A percentile compares a stretch with the other conserved stretches of the same genome.
Conservation (phyloP, 2,113 vertebrate genomes). For the Martes martes region DNA sequence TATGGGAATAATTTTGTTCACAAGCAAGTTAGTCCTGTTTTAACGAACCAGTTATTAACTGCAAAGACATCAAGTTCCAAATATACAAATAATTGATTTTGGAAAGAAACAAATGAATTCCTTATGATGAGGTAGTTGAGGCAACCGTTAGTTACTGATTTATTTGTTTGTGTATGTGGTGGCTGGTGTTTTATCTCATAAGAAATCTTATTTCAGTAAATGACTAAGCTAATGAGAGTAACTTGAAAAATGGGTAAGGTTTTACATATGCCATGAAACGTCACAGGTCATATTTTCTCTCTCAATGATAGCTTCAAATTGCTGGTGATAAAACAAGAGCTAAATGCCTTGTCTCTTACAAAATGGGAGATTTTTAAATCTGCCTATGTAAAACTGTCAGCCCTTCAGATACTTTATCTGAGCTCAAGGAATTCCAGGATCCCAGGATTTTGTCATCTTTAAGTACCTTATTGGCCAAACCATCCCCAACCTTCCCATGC, state of each 20-base stretch:
- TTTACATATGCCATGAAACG: neutral
- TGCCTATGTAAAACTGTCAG: neutral
- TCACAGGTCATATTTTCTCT: conserved; percentile 21
- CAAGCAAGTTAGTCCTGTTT: neutral
- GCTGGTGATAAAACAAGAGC: conserved; percentile 20
- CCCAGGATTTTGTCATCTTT: neutral
- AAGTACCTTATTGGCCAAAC: neutral
- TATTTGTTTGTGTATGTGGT: neutral
- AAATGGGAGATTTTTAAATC: conserved; percentile 6
- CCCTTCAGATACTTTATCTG: neutral
- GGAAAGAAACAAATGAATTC: neutral
- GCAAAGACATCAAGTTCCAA: neutral
- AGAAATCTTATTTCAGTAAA: conserved; percentile 26
- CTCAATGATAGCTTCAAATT: conserved; percentile 33
- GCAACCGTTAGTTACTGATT: neutral
- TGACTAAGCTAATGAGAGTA: neutral
- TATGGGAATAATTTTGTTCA: neutral
- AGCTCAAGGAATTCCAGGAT: neutral
- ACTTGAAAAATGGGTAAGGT: conserved; percentile 6
- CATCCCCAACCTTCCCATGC: neutral
- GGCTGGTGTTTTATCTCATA: neutral
- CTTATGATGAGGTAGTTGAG: neutral
- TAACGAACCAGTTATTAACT: neutral
- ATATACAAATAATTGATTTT: neutral
- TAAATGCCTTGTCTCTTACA: conserved; percentile 41